Evolutionary conservation across 2,113 vertebrate species (phyloP), one percentile per base, ranked within the genome.

Genomic region (Entosphenus tridentatus): DNA sequence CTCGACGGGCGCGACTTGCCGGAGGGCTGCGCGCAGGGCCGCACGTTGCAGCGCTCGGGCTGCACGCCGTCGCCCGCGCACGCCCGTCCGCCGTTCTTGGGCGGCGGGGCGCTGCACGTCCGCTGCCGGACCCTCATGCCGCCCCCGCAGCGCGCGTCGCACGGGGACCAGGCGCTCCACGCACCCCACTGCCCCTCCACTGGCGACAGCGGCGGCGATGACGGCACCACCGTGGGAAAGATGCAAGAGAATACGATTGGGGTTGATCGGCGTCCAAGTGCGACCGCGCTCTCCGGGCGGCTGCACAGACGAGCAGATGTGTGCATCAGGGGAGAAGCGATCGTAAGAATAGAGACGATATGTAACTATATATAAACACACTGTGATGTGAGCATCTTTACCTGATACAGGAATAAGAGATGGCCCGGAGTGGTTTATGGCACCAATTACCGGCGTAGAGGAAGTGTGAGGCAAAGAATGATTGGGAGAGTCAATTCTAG

Each of bases 81-180:
- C 7, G 79, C 77, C 10, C 59, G 74, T 0, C 87, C 88, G 0
- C 81, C 78, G 1, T 93, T 90, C 76, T 95, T 93, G 1, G 85
- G 83, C 0, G 84, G 87, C 3, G 88, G 87, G 54, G 82, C 78
- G 0, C 81, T 78, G 72, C 88, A 95, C 74, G 73, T 79, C 68
- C 88, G 79, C 57, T 65, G 77, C 58, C 85, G 84, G 70, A 70
- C 76, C 67, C 72, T 78, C 56, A 82, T 75, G 0, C 87, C 87
- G 2, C 86, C 85, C n/a, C 84, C 81, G 16, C 89, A 90, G 8
- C 70, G 69, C 1, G 77, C 77, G 0, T 86, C 83, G 57, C 89
- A 91, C 18, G 74, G 71, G 0, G 82, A 81, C 89, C 89, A 92
- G 14, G 74, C 72, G 1, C 78, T 80, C 89, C 88, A 92, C 62